A percentile compares a stretch with the other conserved stretches of the same genome.
Conservation (phyloP, 2,888 invertebrate species). For the Ophion ventricosus region DNA sequence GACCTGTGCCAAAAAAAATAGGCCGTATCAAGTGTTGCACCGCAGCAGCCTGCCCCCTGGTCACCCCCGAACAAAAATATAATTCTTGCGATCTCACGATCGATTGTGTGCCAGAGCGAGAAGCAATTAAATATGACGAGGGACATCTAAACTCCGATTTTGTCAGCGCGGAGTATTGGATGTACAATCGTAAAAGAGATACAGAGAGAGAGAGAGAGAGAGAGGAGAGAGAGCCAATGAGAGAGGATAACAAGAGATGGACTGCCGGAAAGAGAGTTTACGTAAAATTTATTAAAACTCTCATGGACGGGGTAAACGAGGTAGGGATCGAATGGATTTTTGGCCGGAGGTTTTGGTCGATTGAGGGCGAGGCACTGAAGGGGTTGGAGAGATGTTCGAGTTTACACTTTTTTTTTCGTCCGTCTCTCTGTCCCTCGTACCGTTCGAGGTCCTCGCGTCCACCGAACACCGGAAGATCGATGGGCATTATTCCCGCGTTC, state of each 20-base stretch:
- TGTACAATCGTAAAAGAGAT: constrained; percentile 19
- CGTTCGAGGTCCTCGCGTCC: constrained; percentile 58
- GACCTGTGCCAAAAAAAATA: not conserved
- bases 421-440: constrained; percentile 51
- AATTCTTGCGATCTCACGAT: constrained; percentile 26
- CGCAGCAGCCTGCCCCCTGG: not conserved
- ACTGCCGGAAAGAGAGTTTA: constrained; percentile 61
- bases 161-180: constrained; percentile 9
- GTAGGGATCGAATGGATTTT: constrained; percentile 47
- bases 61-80: constrained; percentile 9
- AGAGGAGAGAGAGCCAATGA: constrained; percentile 3
- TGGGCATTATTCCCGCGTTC: constrained; percentile 75
- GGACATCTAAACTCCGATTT: constrained; percentile 32
- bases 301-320: constrained; percentile 38
- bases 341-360: constrained; percentile 47
- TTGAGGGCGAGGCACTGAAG: constrained; percentile 32
- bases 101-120: constrained; percentile 9
- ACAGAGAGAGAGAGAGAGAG: not conserved
- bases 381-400: constrained; percentile 56
- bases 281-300: constrained; percentile 63
- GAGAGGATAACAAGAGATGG: constrained; percentile 48
- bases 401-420: constrained; percentile 31
- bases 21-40: not conserved
- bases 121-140: constrained; percentile 42
- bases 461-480: constrained; percentile 73